Evolutionary conservation across 2,113 vertebrate genomes (phyloP).

Genomic region (Hemicordylus capensis): DNA sequence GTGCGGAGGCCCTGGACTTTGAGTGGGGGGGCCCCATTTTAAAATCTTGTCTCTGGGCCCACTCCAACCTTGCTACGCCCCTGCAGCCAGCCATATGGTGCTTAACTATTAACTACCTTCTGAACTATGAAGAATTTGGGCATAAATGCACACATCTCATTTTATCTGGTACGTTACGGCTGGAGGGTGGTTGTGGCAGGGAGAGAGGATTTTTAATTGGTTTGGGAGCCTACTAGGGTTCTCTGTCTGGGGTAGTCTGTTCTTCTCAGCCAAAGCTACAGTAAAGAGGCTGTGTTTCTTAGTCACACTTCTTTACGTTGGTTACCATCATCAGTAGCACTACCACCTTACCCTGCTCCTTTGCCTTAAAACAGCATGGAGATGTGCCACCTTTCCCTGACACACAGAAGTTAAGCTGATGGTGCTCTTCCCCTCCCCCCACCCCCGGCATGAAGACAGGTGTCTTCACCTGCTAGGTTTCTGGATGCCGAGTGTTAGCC

Average conservation of each 20-base stretch:
- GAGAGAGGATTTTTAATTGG: background rate
- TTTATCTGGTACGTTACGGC: background rate
- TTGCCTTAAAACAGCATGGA: too few species aligned
- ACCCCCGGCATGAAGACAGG: too few species aligned
- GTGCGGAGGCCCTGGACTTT: too few species aligned
- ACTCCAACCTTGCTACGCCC: too few species aligned
- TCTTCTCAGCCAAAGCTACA: accelerated
- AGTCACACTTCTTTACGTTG: background rate
- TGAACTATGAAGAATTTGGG: background rate
- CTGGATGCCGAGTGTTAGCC: too few species aligned
- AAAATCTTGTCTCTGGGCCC: too few species aligned
- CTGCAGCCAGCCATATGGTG: accelerated
- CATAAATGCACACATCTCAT: background rate
- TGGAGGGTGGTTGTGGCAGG: background rate
- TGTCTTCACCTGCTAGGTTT: too few species aligned
- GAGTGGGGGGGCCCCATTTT: too few species aligned
- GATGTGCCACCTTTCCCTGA: too few species aligned
- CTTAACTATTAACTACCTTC: slow-evolving; percentile 23
- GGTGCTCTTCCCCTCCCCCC: too few species aligned
- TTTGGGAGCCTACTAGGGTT: accelerated
- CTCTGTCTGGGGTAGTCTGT: background rate
- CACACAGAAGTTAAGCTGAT: too few species aligned
- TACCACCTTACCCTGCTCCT: background rate
- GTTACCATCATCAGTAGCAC: background rate
- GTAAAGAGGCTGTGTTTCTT: background rate